A percentile compares a stretch with the other conserved stretches of the same genome.
phyloP scores from a whole-genome alignment of 2,888 invertebrate species.

The Graphium colonna region DNA sequence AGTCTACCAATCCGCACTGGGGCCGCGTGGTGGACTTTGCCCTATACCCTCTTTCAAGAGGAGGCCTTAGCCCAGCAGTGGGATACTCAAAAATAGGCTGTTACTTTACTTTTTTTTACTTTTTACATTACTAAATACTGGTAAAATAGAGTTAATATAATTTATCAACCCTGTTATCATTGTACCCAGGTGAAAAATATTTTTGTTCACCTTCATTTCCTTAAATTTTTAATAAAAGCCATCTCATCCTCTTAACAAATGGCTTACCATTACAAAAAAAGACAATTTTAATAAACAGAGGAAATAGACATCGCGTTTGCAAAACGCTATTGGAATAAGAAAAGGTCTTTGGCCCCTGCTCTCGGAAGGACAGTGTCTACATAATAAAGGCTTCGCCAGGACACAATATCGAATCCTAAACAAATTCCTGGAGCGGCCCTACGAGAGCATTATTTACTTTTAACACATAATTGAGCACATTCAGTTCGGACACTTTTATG shows the following conservation, averaged over 20 bases:
- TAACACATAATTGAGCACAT: constrained; percentile 49
- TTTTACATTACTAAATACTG: too few relatives aligned
- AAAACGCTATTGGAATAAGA: not conserved
- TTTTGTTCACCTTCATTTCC: too few relatives aligned
- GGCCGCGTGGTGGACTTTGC: too few relatives aligned
- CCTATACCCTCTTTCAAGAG: too few relatives aligned
- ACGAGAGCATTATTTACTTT: constrained; percentile 54
- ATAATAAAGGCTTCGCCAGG: constrained; percentile 19
- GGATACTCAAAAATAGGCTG: too few relatives aligned
- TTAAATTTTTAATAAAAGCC: too few relatives aligned
- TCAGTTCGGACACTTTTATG: constrained; percentile 43
- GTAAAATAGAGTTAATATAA: too few relatives aligned
- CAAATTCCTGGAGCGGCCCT: constrained; percentile 52
- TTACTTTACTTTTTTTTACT: too few relatives aligned
- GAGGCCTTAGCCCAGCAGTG: too few relatives aligned
- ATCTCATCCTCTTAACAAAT: not conserved
- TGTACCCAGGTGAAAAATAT: too few relatives aligned
- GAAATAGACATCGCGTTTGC: not conserved
- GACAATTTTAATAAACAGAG: not conserved
- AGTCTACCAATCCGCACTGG: too few relatives aligned
- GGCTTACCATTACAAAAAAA: not conserved
- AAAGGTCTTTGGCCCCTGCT: not conserved
- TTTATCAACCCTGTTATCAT: too few relatives aligned
- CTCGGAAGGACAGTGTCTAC: constrained; percentile 1
- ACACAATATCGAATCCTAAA: constrained; percentile 50